Conservation (phyloP, 2,797 vertebrate species). For the Poeciliopsis presidionis region DNA sequence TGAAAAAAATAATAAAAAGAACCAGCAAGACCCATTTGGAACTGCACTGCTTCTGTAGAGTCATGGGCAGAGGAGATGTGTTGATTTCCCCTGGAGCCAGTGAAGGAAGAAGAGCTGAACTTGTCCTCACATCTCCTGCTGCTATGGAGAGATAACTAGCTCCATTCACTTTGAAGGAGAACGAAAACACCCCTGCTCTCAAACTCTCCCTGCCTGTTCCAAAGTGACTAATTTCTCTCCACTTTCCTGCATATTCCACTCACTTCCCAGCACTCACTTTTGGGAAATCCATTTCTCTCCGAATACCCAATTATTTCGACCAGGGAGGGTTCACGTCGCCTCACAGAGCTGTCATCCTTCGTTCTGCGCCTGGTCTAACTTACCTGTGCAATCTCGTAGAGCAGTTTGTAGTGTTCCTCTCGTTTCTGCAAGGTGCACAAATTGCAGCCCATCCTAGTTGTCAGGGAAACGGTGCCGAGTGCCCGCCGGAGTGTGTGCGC, state of each 20-base stretch:
- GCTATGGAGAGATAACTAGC: conserved; percentile 75
- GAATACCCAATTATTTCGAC: not conserved
- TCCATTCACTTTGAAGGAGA: conserved; percentile 70
- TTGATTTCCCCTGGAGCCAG: conserved; percentile 70
- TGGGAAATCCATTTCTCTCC: not conserved
- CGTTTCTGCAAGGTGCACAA: conserved; percentile 98
- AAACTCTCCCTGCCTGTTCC: conserved; percentile 39
- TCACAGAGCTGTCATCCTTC: conserved; percentile 5
- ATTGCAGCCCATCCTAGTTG: conserved; percentile 98
- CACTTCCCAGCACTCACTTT: conserved; percentile 1
- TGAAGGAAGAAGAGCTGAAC: conserved; percentile 63
- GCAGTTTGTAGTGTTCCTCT: conserved; percentile 99
- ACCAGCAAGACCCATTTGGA: conserved; percentile 51
- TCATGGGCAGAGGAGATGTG: conserved; percentile 58
- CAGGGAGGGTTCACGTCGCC: conserved; percentile 4
- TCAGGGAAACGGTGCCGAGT: conserved; percentile 77
- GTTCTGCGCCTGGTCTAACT: conserved; percentile 62
- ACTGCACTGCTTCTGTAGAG: conserved; percentile 49
- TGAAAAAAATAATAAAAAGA: conserved; percentile 42
- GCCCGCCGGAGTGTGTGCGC: conserved; percentile 64
- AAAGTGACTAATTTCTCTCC: conserved; percentile 46
- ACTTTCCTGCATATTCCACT: conserved; percentile 41
- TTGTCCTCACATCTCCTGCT: conserved; percentile 70
- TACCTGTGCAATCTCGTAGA: conserved; percentile 99
- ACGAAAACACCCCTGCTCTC: conserved; percentile 6